Evolutionary conservation across 2,113 vertebrate species (phyloP), one percentile per base, ranked within the genome.

Genomic region (Ceyx margarethae): DNA sequence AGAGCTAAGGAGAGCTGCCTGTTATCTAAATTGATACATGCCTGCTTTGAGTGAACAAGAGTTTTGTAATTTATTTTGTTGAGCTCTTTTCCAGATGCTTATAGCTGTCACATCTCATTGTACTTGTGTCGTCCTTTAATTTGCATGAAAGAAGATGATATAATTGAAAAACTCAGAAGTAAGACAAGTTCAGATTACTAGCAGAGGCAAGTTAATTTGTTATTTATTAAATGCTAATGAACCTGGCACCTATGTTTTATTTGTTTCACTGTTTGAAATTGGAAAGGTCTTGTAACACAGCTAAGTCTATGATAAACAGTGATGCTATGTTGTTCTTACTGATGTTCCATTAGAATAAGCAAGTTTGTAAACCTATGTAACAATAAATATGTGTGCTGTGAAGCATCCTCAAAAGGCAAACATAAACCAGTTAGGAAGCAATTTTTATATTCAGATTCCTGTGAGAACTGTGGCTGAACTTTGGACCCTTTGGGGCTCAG

Each of bases 161-260:
- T 94, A 97, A 96, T 96, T 96, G 96, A 96, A 97, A 95, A 97
- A 95, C 91, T 93, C 91, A 65, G 89, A 95, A 97, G 96, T 94
- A 97, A 96, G 89, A 96, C 89, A 96, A 97, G 94, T 97, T 96
- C 95, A 96, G 93, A 95, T 95, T 96, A 95, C 94, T 88, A 96
- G 93, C 71, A 87, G 90, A 95, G 78, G 95, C 86, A 96, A 95
- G 90, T 83, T 90, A 96, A 97, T 97, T 97, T 98, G 94, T 97
- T 97, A 97, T 97, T 97, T 96, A 97, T 97, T 97, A 97, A 96
- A 97, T 97, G 96, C 94, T 97, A 98, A 97, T 97, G 93, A 97
- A 96, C 82, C 83, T 93, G 95, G 93, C 86, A 97, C 92, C 92
- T 89, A 75, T 71, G 80, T 96, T 97, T 96, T 95, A 94, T 97